These are phyloP conservation scores for Candidula unifasciata DNA, from an alignment of 2,888 invertebrate species.

Conservation along the genomic window DNA sequence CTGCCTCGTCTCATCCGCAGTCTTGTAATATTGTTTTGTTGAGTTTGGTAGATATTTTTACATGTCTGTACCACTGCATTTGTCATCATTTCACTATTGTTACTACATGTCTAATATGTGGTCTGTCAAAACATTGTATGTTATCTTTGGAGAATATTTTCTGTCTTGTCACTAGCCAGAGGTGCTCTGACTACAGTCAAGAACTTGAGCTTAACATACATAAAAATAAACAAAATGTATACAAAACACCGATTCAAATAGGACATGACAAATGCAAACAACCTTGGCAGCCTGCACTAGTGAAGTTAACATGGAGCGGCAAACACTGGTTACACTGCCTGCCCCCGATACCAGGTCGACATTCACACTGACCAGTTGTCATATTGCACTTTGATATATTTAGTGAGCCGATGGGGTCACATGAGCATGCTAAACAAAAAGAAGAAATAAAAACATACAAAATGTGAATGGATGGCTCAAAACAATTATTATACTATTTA, in stretches of 20 bases:
- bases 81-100: no score
- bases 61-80: no score
- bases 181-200: no score
- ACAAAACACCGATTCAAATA: background rate
- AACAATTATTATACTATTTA: no score
- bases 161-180: no score
- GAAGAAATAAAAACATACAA: background rate
- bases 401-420: constrained; percentile 82
- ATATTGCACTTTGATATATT: constrained; percentile 65
- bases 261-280: background rate
- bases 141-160: no score
- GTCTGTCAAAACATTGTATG: no score
- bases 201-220: background rate
- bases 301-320: constrained; percentile 59
- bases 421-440: constrained; percentile 78
- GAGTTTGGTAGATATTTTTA: no score
- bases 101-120: no score
- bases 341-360: constrained; percentile 73
- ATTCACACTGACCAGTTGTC: constrained; percentile 63
- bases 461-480: background rate
- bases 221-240: no score
- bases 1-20: no score
- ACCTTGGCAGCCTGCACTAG: constrained; percentile 61
- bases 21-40: no score
- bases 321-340: constrained; percentile 64